Evolutionary conservation across 1,140 invertebrate genomes (phyloP), one percentile per base, ranked within the genome.

Genomic region (Drosophila bocqueti): DNA sequence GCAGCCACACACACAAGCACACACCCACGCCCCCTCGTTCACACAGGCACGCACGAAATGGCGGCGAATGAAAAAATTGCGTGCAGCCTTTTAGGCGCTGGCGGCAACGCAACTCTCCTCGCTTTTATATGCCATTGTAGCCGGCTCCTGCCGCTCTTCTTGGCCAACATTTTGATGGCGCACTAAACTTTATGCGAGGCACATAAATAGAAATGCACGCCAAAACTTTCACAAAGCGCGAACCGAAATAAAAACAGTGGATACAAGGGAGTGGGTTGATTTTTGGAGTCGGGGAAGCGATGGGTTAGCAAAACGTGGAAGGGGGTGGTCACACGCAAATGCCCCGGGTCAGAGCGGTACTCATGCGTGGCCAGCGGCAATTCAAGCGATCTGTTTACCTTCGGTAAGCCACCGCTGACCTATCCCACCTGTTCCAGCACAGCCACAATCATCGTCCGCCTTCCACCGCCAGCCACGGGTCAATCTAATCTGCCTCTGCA

Each of bases 141-240:
- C 67, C 43, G 29, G 40, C 31, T 66, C 11, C 34, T 31, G 36
- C 29, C 52, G 38, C 45, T 73, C 68, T 43, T 31, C 57, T 24
- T 34, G 46, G 46, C 71, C 71, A 74, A 38, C 71, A 69, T 75
- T 85, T 87, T 89, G 75, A 90, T 90, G 85, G 85, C 64, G 64
- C 54, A 79, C 66, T 90, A 90, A 89, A 90, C 69, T 89, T 89
- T 85, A 89, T 89, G 81, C 75, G 78, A 54, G 67, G 64, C 81
- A 76, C 85, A 82, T 85, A 90, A 89, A 89, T 90, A 90, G 81
- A 90, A 89, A 76, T 78, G 81, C 78, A 90, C 85, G 78, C 78
- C 73, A 85, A 81, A 80, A 63, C 63, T 62, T 79, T 55, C 59
- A 79, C 64, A 82, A 80, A 78, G 42, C 46, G 47, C 58, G 16